Percentiles rank a stretch among this genome's conserved stretches.
phyloP scores from a whole-genome alignment of 2,797 vertebrate species.

The Sebastes itinus region DNA sequence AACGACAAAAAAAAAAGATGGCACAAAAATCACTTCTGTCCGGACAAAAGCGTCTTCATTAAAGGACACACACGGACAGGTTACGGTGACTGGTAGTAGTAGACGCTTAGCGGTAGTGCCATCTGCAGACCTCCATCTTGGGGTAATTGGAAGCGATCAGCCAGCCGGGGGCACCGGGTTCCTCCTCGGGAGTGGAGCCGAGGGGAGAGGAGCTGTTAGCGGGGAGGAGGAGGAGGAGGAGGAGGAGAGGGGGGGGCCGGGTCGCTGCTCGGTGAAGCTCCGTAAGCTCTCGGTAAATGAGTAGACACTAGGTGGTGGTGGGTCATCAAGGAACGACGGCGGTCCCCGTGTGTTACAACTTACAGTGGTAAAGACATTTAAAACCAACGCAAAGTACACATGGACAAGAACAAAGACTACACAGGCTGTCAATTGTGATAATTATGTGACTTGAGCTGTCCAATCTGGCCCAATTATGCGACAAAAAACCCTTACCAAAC shows the following conservation, averaged over 20 bases:
- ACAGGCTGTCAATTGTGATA: neutral
- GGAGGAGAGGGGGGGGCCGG: conserved; percentile 58
- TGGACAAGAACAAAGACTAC: neutral
- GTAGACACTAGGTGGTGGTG: conserved; percentile 51
- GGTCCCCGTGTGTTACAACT: neutral
- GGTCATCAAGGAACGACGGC: conserved; percentile 52
- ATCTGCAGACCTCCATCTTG: conserved; percentile 85
- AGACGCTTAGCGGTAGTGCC: conserved; percentile 67
- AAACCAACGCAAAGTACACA: neutral
- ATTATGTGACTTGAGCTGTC: neutral
- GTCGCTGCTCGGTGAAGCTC: conserved; percentile 77
- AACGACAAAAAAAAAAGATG: conserved; percentile 44
- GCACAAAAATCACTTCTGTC: conserved; percentile 60
- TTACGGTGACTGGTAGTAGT: conserved; percentile 44
- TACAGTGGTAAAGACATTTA: neutral
- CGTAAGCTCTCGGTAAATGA: conserved; percentile 71
- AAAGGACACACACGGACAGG: conserved; percentile 68
- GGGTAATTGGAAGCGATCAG: conserved; percentile 74
- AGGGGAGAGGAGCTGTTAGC: conserved; percentile 69
- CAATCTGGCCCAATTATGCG: neutral
- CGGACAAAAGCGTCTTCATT: conserved; percentile 62
- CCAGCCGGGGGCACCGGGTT: conserved; percentile 84
- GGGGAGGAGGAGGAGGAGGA: conserved; percentile 65
- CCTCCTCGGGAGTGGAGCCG: conserved; percentile 79
- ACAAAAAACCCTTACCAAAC: neutral